Evolutionary conservation across 2,888 invertebrate genomes (phyloP).

Genomic region (Sinotaia quadrata): DNA sequence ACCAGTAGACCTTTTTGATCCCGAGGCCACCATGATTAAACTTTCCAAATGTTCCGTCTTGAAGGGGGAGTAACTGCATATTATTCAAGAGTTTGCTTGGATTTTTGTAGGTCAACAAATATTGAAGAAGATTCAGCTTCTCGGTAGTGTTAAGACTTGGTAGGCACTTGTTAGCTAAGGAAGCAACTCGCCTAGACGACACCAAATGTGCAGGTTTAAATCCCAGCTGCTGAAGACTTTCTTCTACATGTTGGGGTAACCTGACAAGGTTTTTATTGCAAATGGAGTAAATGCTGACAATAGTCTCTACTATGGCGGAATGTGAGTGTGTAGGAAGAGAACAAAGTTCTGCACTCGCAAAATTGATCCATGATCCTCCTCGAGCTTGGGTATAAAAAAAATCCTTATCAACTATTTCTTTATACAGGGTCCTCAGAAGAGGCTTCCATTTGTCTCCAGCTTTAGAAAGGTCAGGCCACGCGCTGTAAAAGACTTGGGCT

Average conservation of each 20-base stretch:
- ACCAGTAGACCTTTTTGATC: background rate
- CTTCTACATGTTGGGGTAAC: background rate
- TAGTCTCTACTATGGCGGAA: background rate
- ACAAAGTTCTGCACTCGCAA: background rate
- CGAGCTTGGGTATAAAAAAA: slow-evolving; percentile 7
- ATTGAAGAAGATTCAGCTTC: slow-evolving; percentile 17
- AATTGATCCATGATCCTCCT: background rate
- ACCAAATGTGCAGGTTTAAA: background rate
- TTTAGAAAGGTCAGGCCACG: slow-evolving; percentile 16
- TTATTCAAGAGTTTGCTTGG: background rate
- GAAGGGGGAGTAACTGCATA: background rate
- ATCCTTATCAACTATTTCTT: background rate
- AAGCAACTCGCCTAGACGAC: background rate
- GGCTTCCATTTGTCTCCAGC: slow-evolving; percentile 12
- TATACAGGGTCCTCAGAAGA: slow-evolving; percentile 2
- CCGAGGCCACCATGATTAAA: background rate
- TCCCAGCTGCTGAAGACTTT: background rate
- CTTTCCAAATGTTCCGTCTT: background rate
- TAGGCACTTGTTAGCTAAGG: background rate
- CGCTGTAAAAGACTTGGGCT: slow-evolving; percentile 3
- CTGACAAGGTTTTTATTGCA: background rate
- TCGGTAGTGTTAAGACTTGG: background rate
- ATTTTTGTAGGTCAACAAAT: background rate
- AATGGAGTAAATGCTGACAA: slow-evolving; percentile 10
- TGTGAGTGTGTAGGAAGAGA: background rate